Percentiles rank a stretch among this genome's conserved stretches.
Evolutionary conservation across 2,113 vertebrate genomes (phyloP).

Genomic region (Sigmodon hispidus): DNA sequence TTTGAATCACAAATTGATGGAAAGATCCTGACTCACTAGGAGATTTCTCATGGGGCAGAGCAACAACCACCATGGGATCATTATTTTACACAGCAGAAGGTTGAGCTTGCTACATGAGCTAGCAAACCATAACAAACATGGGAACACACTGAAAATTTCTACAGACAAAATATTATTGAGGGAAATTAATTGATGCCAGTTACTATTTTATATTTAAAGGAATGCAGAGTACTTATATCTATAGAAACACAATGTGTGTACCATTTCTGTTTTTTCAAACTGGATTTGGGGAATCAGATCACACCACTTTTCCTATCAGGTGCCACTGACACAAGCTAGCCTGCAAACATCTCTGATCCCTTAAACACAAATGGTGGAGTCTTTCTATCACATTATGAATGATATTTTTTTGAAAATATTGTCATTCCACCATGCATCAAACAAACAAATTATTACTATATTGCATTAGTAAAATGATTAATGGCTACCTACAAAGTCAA

Average conservation of each 20-base stretch:
- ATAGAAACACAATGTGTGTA: background rate
- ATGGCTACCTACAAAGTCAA: background rate
- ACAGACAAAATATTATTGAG: background rate
- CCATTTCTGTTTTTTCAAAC: background rate
- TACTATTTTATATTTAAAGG: background rate
- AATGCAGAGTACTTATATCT: background rate
- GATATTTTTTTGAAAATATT: constrained; percentile 23
- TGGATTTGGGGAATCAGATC: background rate
- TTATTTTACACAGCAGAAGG: background rate
- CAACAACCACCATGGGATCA: background rate
- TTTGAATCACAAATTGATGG: background rate
- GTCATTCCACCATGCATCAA: background rate
- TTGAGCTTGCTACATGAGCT: background rate
- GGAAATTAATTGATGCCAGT: background rate
- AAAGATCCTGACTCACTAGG: background rate
- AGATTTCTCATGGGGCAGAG: background rate
- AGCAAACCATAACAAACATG: background rate
- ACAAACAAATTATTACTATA: background rate
- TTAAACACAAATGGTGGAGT: background rate
- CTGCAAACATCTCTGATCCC: background rate
- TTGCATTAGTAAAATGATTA: background rate
- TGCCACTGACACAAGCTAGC: background rate
- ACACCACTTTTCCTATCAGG: background rate
- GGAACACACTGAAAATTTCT: background rate
- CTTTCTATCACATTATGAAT: background rate